A percentile compares a stretch with the other conserved stretches of the same genome.
These are phyloP conservation scores for Cylloceria caligata DNA, from an alignment of 2,888 invertebrate species.

Conservation along the genomic window DNA sequence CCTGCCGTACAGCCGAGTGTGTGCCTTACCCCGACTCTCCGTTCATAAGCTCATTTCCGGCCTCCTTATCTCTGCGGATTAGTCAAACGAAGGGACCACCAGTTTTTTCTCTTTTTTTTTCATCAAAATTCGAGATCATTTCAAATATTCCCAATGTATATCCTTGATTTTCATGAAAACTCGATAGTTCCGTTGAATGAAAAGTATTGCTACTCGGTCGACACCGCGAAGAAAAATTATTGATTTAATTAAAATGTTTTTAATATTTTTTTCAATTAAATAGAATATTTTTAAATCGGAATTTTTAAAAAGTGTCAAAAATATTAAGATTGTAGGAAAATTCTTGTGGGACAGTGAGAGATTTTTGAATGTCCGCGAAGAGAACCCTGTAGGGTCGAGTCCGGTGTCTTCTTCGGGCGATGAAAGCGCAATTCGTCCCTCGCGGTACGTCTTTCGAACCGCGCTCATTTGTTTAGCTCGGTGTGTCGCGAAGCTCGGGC, in stretches of 20 bases:
- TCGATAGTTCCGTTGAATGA: too few species aligned
- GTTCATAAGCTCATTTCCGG: constrained; percentile 54
- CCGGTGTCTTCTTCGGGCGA: constrained; percentile 27
- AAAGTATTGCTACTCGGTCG: too few species aligned
- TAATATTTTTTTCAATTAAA: too few species aligned
- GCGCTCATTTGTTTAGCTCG: constrained; percentile 78
- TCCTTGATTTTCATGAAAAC: too few species aligned
- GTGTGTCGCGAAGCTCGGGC: constrained; percentile 73
- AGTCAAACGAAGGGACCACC: constrained; percentile 20
- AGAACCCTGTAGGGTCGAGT: constrained; percentile 8
- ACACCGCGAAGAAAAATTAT: too few species aligned
- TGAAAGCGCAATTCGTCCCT: constrained; percentile 67
- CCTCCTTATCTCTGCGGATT: constrained; percentile 41
- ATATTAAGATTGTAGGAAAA: too few species aligned
- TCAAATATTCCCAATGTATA: too few species aligned
- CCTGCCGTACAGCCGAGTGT: constrained; percentile 19
- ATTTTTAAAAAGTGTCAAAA: too few species aligned
- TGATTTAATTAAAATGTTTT: constrained; percentile 35
- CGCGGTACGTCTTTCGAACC: constrained; percentile 66
- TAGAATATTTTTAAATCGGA: too few species aligned
- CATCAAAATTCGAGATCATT: neutral
- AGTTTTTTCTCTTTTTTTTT: neutral
- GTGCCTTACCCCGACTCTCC: constrained; percentile 27
- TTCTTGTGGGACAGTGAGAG: neutral
- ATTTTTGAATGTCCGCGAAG: neutral